Percentiles rank a stretch among this genome's conserved stretches.
These are phyloP conservation scores for Galerucella pusilla DNA, from an alignment of 2,888 invertebrate genomes.

Conservation along the genomic window DNA sequence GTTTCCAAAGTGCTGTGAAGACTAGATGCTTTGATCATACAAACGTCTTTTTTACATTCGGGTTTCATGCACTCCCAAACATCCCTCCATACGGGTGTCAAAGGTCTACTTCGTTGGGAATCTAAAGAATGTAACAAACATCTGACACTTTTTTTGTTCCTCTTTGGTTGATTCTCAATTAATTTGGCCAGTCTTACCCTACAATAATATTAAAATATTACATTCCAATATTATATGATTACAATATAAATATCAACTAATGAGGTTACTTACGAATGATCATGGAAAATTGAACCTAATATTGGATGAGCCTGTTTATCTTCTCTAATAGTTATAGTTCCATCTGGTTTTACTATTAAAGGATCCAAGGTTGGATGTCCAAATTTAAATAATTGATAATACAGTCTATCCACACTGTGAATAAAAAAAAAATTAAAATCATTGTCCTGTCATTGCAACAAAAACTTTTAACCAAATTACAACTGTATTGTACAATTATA, in stretches of 20 bases:
- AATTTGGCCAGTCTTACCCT: slow-evolving; percentile 81
- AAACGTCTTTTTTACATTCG: slow-evolving; percentile 84
- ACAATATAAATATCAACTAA: too few relatives aligned
- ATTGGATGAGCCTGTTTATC: slow-evolving; percentile 84
- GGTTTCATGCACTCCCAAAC: slow-evolving; percentile 88
- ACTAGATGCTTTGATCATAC: slow-evolving; percentile 86
- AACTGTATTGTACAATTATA: neutral
- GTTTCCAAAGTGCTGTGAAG: slow-evolving; percentile 88
- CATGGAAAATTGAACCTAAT: slow-evolving; percentile 85
- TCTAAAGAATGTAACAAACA: slow-evolving; percentile 92
- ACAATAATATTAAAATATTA: slow-evolving; percentile 50
- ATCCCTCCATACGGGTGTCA: slow-evolving; percentile 81
- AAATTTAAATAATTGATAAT: slow-evolving; percentile 85
- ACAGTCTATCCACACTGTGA: slow-evolving; percentile 89
- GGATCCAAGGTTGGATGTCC: slow-evolving; percentile 91
- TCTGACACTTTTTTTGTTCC: slow-evolving; percentile 88
- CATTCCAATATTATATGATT: too few relatives aligned
- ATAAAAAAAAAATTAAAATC: slow-evolving; percentile 20
- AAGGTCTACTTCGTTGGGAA: slow-evolving; percentile 81
- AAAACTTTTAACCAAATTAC: too few relatives aligned
- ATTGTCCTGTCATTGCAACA: too few relatives aligned
- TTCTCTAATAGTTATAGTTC: slow-evolving; percentile 82
- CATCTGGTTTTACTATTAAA: slow-evolving; percentile 79
- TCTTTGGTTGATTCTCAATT: slow-evolving; percentile 82
- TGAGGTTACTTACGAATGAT: slow-evolving; percentile 77